Base-by-base conservation (phyloP, 1,140 invertebrate genomes). In the Cardiocondyla obscurior region DNA sequence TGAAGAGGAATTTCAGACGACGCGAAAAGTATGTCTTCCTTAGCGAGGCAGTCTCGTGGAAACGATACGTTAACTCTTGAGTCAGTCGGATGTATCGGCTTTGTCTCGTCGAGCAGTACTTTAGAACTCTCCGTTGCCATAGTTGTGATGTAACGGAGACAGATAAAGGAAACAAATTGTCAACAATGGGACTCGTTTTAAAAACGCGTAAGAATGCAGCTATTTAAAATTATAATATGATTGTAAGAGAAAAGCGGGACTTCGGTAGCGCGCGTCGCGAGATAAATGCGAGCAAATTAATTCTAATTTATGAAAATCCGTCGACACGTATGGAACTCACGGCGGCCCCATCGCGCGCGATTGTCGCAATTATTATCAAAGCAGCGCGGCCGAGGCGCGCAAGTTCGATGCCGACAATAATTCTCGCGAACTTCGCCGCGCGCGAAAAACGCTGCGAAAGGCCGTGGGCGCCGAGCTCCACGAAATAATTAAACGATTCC, bases 401-500 rank as follows among this genome's bases (percentile, higher is more conserved):
- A 12, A 49, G 28, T n/a, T 22, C 2, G 44, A n/a, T 16, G 72
- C 44, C n/a, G 39, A 39, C 46, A 53, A 69, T 67, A 55, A 79
- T 55, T 67, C 55, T 79, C 46, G 0, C 46, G 33, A 69, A 67
- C 46, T 69, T 79, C 8, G 12, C 14, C 49, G 49, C 33, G 60
- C 28, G 14, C 49, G 55, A 58, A 87, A 86, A 74, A 86, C 51
- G 67, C 67, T 81, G 2, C 42, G 44, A 33, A 28, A 85, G 65
- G 16, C n/a, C 28, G 44, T 60, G 74, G 55, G 30, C 69, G 72
- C 33, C 67, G 42, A 44, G 73, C 58, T 73, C 65, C 65, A 46
- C 30, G 51, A 69, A 87, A 87, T 87, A 86, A 87, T 87, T 87
- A 87, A 87, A 87, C 74, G 67, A 69, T 76, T 72, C 83, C 51